phyloP scores from a whole-genome alignment of 2,797 vertebrate species.

The Pelochelys cantorii region DNA sequence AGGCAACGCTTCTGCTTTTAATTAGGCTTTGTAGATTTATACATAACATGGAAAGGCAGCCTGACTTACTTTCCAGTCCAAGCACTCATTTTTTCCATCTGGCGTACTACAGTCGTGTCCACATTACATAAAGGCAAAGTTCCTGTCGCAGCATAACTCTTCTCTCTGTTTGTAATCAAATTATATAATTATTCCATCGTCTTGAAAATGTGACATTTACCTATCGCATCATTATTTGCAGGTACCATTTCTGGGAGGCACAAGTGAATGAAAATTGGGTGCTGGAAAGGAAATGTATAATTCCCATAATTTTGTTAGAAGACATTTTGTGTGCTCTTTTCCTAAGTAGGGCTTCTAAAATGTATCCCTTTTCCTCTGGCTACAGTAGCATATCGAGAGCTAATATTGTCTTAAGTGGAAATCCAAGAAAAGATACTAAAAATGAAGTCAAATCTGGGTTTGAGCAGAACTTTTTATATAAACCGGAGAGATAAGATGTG shows the following conservation, averaged over 20 bases:
- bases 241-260: background rate
- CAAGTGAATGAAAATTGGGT: background rate
- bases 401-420: background rate
- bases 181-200: background rate
- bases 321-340: background rate
- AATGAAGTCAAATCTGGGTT: background rate
- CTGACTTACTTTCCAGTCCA: slow-evolving; percentile 70
- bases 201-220: slow-evolving; percentile 51
- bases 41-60: slow-evolving; percentile 60
- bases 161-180: slow-evolving; percentile 61
- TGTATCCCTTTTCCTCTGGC: background rate
- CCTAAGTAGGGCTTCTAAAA: slow-evolving; percentile 5
- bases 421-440: background rate
- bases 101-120: background rate
- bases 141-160: slow-evolving; percentile 42
- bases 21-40: slow-evolving; percentile 76
- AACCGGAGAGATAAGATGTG: background rate
- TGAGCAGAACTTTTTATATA: background rate
- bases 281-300: background rate
- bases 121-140: slow-evolving; percentile 48
- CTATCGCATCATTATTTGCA: slow-evolving; percentile 11
- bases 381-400: background rate
- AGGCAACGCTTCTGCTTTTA: slow-evolving; percentile 71
- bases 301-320: background rate
- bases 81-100: slow-evolving; percentile 70